Percentiles rank a stretch among this genome's conserved stretches.
Evolutionary conservation across 2,888 invertebrate species (phyloP).

Genomic region (Idaea biselata): DNA sequence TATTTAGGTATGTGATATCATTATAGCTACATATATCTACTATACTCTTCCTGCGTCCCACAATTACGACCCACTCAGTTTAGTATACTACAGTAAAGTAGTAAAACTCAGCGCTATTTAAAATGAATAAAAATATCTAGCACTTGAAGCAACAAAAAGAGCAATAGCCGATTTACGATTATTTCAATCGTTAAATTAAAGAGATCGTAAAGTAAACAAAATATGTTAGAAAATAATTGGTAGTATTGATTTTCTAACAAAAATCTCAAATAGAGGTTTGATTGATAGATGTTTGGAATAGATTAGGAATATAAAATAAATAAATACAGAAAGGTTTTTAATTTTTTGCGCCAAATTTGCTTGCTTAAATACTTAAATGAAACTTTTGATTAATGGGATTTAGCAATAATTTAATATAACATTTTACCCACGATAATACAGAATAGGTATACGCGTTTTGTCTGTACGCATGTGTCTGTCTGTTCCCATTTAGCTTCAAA

Average conservation of each 20-base stretch:
- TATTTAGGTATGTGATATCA: too few relatives aligned
- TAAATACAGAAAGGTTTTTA: background rate
- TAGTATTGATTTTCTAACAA: conserved; percentile 34
- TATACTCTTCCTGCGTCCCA: background rate
- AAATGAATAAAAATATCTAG: conserved; percentile 24
- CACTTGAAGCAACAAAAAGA: conserved; percentile 19
- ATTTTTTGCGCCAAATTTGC: background rate
- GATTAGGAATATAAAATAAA: background rate
- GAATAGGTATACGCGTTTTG: too few relatives aligned
- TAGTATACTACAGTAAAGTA: background rate
- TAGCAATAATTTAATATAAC: too few relatives aligned
- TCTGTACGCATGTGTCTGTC: too few relatives aligned
- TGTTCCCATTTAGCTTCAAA: too few relatives aligned
- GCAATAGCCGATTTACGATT: conserved; percentile 35
- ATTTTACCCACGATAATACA: too few relatives aligned
- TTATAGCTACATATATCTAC: too few relatives aligned
- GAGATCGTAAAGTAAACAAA: conserved; percentile 35
- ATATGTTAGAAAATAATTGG: conserved; percentile 30
- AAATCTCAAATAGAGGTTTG: conserved; percentile 13
- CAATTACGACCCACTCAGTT: background rate
- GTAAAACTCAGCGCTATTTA: conserved; percentile 1
- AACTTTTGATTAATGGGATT: too few relatives aligned
- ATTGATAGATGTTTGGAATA: conserved; percentile 22
- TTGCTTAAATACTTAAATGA: too few relatives aligned
- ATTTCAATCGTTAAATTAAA: conserved; percentile 37